Percentiles rank a stretch among this genome's conserved stretches.
These are phyloP conservation scores for Dinocampus coccinellae DNA, from an alignment of 2,888 invertebrate species.

Conservation along the genomic window DNA sequence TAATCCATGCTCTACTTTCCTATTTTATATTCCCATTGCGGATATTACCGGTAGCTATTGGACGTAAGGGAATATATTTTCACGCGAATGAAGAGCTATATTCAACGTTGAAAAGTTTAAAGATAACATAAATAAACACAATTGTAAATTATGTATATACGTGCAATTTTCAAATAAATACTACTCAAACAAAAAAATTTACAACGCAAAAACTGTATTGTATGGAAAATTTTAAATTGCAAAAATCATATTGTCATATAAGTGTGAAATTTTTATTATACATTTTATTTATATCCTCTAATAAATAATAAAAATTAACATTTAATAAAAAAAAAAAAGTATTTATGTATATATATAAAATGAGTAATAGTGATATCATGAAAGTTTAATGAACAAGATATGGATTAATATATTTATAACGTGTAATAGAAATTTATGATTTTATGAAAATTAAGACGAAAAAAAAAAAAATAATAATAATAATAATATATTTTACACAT, in stretches of 20 bases:
- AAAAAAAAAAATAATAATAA: too few relatives aligned
- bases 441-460: background rate
- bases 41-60: constrained; percentile 12
- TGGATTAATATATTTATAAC: background rate
- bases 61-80: constrained; percentile 6
- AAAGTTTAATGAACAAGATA: background rate
- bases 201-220: too few relatives aligned
- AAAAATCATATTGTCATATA: too few relatives aligned
- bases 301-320: background rate
- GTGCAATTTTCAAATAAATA: background rate
- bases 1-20: constrained; percentile 16
- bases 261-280: too few relatives aligned
- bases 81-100: constrained; percentile 15
- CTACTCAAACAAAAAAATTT: background rate
- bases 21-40: constrained; percentile 13
- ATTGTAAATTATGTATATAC: background rate
- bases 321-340: background rate
- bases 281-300: background rate
- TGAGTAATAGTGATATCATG: background rate
- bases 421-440: background rate
- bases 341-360: too few relatives aligned
- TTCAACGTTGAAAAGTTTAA: constrained; percentile 4
- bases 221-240: too few relatives aligned
- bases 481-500: background rate
- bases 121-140: constrained; percentile 13